Base-by-base conservation (phyloP, 2,888 invertebrate genomes). In the Prostheceraeus crozeri region DNA sequence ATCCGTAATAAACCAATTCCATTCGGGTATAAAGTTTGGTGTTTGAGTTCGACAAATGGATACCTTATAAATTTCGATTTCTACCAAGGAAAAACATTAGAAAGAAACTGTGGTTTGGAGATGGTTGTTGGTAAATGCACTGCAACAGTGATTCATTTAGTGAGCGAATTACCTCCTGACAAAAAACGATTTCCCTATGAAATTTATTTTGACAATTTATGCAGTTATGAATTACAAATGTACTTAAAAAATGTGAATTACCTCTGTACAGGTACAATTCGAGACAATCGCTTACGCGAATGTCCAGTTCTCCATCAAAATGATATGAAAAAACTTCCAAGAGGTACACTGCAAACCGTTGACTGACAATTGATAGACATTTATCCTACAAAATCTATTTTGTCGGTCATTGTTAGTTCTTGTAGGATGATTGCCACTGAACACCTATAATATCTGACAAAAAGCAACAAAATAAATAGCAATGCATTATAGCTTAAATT, bases 1-100 rank as follows among this genome's bases (percentile, higher is more conserved):
- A 65, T 71, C 8, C 56, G 66, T 19, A 68, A 69, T 10, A 74
- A 73, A 46, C 70, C 69, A 3, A 71, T 71, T 35, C 57, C 68
- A 45, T 71, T 71, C 65, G 67, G 68, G 4, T 71, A 66, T 55
- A 40, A 40, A 40, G 40, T 40, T 40, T 40, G 40, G 40, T 40
- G 40, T 23, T 40, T 40, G 4, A 40, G 40, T 23, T 10, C 40
- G n/a, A 23, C 40, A 19, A 23, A 40, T 40, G 40, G 40, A 40
- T 40, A 40, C 40, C 16, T 40, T 40, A 40, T 40, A 40, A 40
- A 40, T 40, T 40, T n/a, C 21, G 14, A 40, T 40, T 23, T 40
- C 14, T 40, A 40, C 40, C 40, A 40, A 23, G 40, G 40, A 40
- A 40, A 40, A 23, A 40, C 40, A 40, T 40, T 40, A 23, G 21